Percentiles rank a stretch among this genome's conserved stretches.
phyloP scores from a whole-genome alignment of 2,113 vertebrate genomes.

The Tympanuchus pallidicinctus region DNA sequence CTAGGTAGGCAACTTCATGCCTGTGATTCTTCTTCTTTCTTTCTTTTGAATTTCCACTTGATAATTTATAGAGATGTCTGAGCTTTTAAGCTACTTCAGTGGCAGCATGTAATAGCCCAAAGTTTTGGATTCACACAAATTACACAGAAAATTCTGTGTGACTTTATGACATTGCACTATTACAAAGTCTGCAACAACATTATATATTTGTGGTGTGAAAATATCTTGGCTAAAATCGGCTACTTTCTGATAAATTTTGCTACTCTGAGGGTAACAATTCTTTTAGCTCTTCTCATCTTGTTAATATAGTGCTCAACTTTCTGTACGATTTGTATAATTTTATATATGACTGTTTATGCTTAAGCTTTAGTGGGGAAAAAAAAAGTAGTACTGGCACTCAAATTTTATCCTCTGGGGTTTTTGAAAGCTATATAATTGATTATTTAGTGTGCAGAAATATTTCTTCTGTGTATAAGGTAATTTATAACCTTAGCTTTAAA shows the following conservation, averaged over 20 bases:
- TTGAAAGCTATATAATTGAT: slow-evolving; percentile 28
- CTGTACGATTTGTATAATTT: not conserved
- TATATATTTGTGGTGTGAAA: not conserved
- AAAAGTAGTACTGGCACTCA: not conserved
- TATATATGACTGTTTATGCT: not conserved
- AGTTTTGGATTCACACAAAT: not conserved
- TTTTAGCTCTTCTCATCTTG: not conserved
- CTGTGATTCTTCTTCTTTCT: not conserved
- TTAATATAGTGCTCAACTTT: not conserved
- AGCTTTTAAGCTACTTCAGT: not conserved
- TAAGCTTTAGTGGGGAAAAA: not conserved
- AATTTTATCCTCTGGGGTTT: not conserved
- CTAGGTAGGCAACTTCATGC: not conserved
- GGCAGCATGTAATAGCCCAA: not conserved
- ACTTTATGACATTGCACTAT: not conserved
- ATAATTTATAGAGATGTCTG: not conserved
- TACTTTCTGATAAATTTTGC: not conserved
- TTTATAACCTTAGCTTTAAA: slow-evolving; percentile 42
- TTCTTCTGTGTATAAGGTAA: slow-evolving; percentile 17
- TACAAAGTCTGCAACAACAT: not conserved
- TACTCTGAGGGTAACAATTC: not conserved
- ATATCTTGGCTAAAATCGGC: not conserved
- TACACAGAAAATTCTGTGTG: not conserved
- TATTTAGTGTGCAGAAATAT: slow-evolving; percentile 20
- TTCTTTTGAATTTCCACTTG: not conserved